Base-by-base conservation (phyloP, 2,888 invertebrate species). In the Hemaris fuciformis region DNA sequence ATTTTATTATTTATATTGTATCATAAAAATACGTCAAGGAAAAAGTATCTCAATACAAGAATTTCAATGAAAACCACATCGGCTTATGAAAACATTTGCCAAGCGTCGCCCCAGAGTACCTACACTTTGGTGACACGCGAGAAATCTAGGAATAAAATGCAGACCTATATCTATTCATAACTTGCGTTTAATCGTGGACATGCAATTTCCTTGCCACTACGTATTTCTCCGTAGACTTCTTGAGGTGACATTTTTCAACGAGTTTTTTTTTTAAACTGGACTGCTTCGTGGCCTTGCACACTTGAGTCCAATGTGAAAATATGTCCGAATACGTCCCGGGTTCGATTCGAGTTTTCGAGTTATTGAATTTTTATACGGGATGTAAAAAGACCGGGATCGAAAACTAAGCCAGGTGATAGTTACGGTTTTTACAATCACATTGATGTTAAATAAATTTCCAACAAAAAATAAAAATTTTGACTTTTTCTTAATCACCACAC, bases 211-310 rank as follows among this genome's bases (percentile, higher is more conserved):
- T 45, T 31, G 15, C 22, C 43, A 10, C 31, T 27, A 42, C 59
- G 45, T 31, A 59, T 45, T 59, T 59, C 59, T 45, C 20, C 18
- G 27, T 20, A 34, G 46, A 34, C 31, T 59, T 46, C 46, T 46
- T 45, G 23, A 46, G 46, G 34, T 46, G 46, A 46, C 34, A 34
- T 20, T 46, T 59, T 46, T 27, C 18, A 59, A 46, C 38, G 41
- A 18, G n/a, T n/a, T n/a, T 38, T 60, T 45, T 48, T 38, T 25
- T 15, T 60, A 48, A 48, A 41, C 22, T 48, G 18, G 15, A 38
- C 48, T 25, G 34, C 15, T 27, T 15, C 15, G 8, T 27, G n/a
- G 27, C 25, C 3, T 43, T 20, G 3, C n/a, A n/a, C n/a, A n/a
- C n/a, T n/a, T n/a, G n/a, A n/a, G n/a, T n/a, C n/a, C n/a, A n/a